Percentiles rank a stretch among this genome's conserved stretches.
These are phyloP conservation scores for Cheilosia vulpina DNA, from an alignment of 2,888 invertebrate species.

Conservation along the genomic window DNA sequence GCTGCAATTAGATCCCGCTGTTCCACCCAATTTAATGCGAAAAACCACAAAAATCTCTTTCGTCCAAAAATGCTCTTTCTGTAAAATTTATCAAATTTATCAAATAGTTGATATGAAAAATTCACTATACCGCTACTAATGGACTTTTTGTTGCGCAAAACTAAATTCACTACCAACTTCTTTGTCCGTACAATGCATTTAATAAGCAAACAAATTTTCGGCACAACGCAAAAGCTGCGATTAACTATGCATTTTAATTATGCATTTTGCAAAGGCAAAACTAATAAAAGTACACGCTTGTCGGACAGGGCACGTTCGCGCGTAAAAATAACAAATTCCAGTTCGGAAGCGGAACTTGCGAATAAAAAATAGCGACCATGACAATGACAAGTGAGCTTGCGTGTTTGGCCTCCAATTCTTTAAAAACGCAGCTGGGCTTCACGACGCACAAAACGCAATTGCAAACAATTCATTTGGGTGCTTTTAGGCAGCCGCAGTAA, in stretches of 20 bases:
- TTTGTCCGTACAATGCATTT: slow-evolving; percentile 27
- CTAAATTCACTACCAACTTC: slow-evolving; percentile 9
- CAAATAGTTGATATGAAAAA: slow-evolving; percentile 56
- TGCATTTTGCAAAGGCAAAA: slow-evolving; percentile 54
- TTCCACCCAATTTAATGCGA: background rate
- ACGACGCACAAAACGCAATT: too few relatives aligned
- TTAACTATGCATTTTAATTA: slow-evolving; percentile 51
- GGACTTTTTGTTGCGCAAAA: slow-evolving; percentile 46
- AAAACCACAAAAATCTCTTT: background rate
- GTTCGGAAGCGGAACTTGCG: slow-evolving; percentile 17
- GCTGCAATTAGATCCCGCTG: background rate
- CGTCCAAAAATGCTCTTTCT: background rate
- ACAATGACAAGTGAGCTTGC: too few relatives aligned
- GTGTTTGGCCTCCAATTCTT: too few relatives aligned
- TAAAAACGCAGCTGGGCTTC: too few relatives aligned
- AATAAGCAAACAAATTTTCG: slow-evolving; percentile 61
- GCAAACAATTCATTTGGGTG: too few relatives aligned
- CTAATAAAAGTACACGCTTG: background rate
- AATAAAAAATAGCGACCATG: slow-evolving; percentile 52
- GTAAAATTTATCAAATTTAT: slow-evolving; percentile 22
- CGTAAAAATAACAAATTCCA: slow-evolving; percentile 24
- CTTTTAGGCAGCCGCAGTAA: too few relatives aligned
- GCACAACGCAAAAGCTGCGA: slow-evolving; percentile 39
- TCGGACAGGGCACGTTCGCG: slow-evolving; percentile 17
- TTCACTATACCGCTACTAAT: slow-evolving; percentile 56